Evolutionary conservation across 2,113 vertebrate species (phyloP).

Genomic region (Setophaga kirtlandii): DNA sequence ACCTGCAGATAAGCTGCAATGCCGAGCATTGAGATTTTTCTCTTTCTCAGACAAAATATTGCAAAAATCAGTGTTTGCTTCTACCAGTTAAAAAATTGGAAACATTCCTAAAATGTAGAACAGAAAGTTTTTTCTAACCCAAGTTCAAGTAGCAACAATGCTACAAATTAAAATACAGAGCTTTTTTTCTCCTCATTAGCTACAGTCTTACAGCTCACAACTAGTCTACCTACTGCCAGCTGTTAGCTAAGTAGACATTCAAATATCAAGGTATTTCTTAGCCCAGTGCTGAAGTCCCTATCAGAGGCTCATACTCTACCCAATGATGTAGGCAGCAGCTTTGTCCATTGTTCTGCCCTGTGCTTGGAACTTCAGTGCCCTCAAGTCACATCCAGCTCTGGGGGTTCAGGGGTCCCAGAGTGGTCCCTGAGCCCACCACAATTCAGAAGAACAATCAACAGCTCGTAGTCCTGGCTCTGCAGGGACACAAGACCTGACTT

Average conservation of each 20-base stretch:
- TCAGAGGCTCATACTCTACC: not conserved
- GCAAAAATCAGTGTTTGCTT: not conserved
- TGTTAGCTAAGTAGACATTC: not conserved
- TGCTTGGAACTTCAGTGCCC: not conserved
- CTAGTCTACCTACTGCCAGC: not conserved
- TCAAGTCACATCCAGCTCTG: rapidly evolving
- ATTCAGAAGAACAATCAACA: not conserved
- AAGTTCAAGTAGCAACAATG: not conserved
- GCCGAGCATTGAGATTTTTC: not conserved
- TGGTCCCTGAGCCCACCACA: not conserved
- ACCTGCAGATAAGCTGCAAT: not conserved
- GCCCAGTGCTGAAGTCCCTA: not conserved
- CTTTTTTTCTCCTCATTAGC: not conserved
- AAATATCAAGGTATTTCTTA: rapidly evolving
- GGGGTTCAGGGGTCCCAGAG: not conserved
- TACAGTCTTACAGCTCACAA: not conserved
- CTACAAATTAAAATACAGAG: not conserved
- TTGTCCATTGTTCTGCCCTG: not conserved
- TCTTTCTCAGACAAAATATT: not conserved
- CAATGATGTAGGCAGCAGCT: not conserved
- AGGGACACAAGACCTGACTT: not conserved
- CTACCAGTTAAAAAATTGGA: not conserved
- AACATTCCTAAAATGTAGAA: not conserved
- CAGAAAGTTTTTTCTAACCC: not conserved
- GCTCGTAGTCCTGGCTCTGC: rapidly evolving